A percentile compares a stretch with the other conserved stretches of the same genome.
phyloP scores from a whole-genome alignment of 2,113 vertebrate genomes.

The Dolichallabes microphthalmus region DNA sequence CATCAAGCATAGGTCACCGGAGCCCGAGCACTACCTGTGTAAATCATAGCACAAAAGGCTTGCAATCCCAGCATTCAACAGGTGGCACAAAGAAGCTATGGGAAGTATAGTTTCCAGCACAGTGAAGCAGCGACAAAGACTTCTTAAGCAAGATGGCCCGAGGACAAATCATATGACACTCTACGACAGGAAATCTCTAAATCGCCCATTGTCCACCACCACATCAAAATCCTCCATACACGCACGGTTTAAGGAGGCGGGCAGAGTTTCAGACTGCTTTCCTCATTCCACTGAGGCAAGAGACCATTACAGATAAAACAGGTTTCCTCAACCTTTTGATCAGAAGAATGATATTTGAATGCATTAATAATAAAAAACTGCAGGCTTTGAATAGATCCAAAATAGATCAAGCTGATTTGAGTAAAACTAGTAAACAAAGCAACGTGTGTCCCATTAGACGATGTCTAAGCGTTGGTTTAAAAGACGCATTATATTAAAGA shows the following conservation, averaged over 20 bases:
- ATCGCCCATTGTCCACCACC: constrained; percentile 72
- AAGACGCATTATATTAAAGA: background rate
- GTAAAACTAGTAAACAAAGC: background rate
- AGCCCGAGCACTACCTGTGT: constrained; percentile 63
- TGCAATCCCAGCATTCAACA: constrained; percentile 67
- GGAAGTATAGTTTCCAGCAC: constrained; percentile 76
- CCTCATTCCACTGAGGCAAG: background rate
- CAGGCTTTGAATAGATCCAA: background rate
- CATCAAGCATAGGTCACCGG: constrained; percentile 69
- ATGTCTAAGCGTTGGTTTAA: background rate
- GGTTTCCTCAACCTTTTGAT: background rate
- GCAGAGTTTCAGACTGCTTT: constrained; percentile 2
- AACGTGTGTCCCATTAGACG: background rate
- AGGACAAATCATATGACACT: constrained; percentile 77
- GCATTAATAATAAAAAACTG: background rate
- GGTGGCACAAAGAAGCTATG: constrained; percentile 72
- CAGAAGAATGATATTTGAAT: constrained; percentile 3
- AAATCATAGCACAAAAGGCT: constrained; percentile 73
- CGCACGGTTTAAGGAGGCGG: constrained; percentile 4
- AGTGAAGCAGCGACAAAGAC: constrained; percentile 69
- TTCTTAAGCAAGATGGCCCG: constrained; percentile 69
- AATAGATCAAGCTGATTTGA: background rate
- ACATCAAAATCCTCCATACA: constrained; percentile 56
- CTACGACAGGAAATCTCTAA: constrained; percentile 76
- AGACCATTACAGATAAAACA: background rate